A percentile compares a stretch with the other conserved stretches of the same genome.
Conservation (phyloP, 2,797 vertebrate species). For the Tolypeutes matacus region DNA sequence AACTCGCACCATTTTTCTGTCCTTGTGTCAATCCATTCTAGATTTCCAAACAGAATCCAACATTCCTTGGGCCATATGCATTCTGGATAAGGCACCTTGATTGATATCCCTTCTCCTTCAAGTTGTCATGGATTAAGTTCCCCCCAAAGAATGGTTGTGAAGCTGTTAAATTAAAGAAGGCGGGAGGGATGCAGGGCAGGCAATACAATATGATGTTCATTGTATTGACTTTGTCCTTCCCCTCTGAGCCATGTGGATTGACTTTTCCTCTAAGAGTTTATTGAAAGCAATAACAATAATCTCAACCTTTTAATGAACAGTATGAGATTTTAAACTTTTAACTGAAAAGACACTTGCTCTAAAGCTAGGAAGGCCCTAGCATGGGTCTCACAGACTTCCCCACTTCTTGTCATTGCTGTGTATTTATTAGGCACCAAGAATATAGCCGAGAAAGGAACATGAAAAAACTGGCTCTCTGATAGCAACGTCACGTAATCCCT, state of each 20-base stretch:
- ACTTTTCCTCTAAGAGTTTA: conserved; percentile 13
- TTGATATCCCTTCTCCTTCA: too few species aligned
- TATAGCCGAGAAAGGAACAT: not conserved
- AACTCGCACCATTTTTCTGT: not conserved
- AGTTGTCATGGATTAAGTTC: not conserved
- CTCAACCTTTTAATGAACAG: not conserved
- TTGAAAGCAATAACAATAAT: not conserved
- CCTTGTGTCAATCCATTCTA: not conserved
- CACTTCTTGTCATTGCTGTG: not conserved
- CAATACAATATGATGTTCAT: not conserved
- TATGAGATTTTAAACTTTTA: conserved; percentile 31
- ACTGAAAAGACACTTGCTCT: not conserved
- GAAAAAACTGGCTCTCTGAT: not conserved
- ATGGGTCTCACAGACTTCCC: not conserved
- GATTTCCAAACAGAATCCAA: conserved; percentile 24
- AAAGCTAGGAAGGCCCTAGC: not conserved
- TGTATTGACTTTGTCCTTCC: not conserved
- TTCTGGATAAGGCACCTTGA: not conserved
- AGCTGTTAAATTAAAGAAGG: not conserved
- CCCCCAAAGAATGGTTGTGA: not conserved
- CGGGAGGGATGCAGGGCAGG: not conserved
- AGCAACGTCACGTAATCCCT: not conserved
- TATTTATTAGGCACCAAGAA: not conserved
- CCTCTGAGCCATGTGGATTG: not conserved
- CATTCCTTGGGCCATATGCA: not conserved